Base-by-base conservation (phyloP, 2,888 invertebrate species). In the Gastrophysa polygoni region DNA sequence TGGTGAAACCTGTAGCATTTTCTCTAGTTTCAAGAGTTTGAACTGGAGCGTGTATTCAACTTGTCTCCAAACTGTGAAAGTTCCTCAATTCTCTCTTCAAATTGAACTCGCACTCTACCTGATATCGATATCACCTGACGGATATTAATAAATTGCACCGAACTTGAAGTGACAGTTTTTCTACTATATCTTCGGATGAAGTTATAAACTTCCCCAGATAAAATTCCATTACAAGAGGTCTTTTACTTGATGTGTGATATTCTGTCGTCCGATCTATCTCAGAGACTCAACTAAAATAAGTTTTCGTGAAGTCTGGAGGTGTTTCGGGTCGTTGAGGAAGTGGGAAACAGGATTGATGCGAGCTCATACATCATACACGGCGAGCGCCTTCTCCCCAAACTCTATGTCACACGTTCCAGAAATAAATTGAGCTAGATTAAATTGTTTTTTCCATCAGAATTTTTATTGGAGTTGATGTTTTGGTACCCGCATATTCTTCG, bases 301-400 rank as follows among this genome's bases (percentile, higher is more conserved):
- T 67, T 67, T 64, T 44, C 59, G 34, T 51, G 57, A 52, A 63
- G 58, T 59, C 54, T 49, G 49, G 38, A 59, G 66, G 64, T 64
- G 66, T 68, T 66, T 61, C 61, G 64, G 68, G 60, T 68, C 67
- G 68, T 65, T 64, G 61, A 60, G 60, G 60, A 65, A 61, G 57
- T 58, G 67, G 64, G 65, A 63, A 64, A 64, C 59, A 58, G 67
- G 67, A 68, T 68, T 65, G 70, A 70, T 67, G 67, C 52, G 54
- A 52, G 43, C 67, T 66, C 70, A 68, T 70, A 68, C 64, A 69
- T 70, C 70, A 70, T 70, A 66, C 54, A 64, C 50, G 34, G 55
- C 49, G 49, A 54, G 49, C 61, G 66, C 61, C 34, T 52, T 62
- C 56, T 38, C 38, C 38, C 14, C 34, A 55, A 59, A 61, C 54